These are phyloP conservation scores for Enteromius treurensis DNA, from an alignment of 2,797 vertebrate species.

Conservation along the genomic window DNA sequence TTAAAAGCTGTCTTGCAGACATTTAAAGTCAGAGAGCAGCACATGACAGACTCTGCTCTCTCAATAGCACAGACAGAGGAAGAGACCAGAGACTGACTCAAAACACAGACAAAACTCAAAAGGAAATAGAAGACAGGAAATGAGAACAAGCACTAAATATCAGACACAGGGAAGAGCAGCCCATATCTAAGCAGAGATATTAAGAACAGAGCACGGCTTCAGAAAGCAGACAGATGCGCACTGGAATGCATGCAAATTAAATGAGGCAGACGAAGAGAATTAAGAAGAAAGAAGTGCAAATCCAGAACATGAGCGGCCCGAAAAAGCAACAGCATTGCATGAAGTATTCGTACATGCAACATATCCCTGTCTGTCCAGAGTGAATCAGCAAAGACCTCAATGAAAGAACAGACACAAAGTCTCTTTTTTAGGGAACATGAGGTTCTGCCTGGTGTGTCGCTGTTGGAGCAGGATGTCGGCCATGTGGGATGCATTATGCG, in stretches of 20 bases:
- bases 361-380: constrained; percentile 22
- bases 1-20: constrained; percentile 58
- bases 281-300: constrained; percentile 28
- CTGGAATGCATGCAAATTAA: constrained; percentile 33
- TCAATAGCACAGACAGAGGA: constrained; percentile 24
- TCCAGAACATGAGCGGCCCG: constrained; percentile 29
- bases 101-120: constrained; percentile 27
- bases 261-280: constrained; percentile 46
- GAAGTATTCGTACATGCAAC: constrained; percentile 39
- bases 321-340: constrained; percentile 35
- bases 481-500: constrained; percentile 64
- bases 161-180: neutral
- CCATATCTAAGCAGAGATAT: constrained; percentile 1
- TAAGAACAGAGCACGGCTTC: constrained; percentile 8
- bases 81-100: constrained; percentile 30
- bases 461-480: constrained; percentile 53
- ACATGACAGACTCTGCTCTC: constrained; percentile 25
- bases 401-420: constrained; percentile 32
- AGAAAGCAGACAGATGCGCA: constrained; percentile 24
- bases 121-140: constrained; percentile 18
- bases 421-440: constrained; percentile 30
- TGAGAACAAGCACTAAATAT: neutral
- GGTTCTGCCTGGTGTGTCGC: constrained; percentile 42
- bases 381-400: constrained; percentile 38
- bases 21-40: constrained; percentile 51